Evolutionary conservation across 2,797 vertebrate genomes (phyloP).

Genomic region (Phylloscopus collybita): DNA sequence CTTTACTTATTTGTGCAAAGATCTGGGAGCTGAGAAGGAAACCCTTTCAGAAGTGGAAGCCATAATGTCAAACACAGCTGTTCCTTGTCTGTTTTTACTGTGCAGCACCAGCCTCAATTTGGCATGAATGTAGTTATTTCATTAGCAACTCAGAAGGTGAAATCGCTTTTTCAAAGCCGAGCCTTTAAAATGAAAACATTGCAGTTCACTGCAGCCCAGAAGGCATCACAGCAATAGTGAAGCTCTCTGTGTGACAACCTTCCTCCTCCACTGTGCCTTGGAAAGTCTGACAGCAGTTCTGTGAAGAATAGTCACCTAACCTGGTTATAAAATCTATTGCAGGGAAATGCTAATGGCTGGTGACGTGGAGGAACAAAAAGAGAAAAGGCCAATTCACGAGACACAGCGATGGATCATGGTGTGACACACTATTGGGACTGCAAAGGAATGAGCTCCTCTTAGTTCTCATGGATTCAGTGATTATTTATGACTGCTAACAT

Average conservation of each 20-base stretch:
- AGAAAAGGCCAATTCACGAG: background rate
- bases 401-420: background rate
- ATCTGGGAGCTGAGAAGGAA: background rate
- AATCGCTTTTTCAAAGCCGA: background rate
- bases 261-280: background rate
- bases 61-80: background rate
- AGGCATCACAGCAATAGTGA: background rate
- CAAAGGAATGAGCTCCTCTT: background rate
- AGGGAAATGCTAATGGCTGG: slow-evolving; percentile 14
- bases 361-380: background rate
- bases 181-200: background rate
- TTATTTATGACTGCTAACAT: background rate
- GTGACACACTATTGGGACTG: background rate
- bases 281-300: background rate
- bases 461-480: background rate
- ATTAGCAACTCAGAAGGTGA: slow-evolving; percentile 6
- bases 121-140: background rate
- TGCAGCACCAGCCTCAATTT: background rate
- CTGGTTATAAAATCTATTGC: background rate
- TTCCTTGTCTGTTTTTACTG: background rate
- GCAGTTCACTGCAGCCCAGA: background rate
- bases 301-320: background rate
- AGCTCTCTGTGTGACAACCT: background rate
- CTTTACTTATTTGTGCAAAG: background rate
- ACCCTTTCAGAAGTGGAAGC: background rate